Evolutionary conservation across 2,797 vertebrate genomes (phyloP), one percentile per base, ranked within the genome.

Genomic region (Fratercula arctica): DNA sequence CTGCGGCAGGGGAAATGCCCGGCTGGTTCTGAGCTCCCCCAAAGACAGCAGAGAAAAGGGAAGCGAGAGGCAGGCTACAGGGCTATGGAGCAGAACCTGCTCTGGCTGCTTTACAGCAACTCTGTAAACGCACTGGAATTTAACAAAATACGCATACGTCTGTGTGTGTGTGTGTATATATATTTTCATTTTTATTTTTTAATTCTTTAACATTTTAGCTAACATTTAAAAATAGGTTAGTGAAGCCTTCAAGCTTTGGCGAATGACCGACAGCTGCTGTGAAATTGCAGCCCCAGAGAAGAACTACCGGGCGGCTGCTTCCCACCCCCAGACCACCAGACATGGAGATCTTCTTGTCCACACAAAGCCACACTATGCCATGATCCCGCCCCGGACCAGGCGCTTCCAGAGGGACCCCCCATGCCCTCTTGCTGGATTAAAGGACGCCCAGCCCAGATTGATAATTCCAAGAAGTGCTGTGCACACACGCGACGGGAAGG

Each of bases 401-500:
- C 4, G 4, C 60, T 43, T 10, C 31, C 48, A 4, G 46, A n/a
- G 53, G 23, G 39, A 61, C 29, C 6, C 31, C 61, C 50, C 39
- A 2, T 11, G 31, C 25, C 25, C 45, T 24, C 67, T 29, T 4
- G 1, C 80, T 37, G 21, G 4, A 6, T 25, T 25, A 13, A 25
- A 20, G 57, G 57, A 11, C 11, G 37, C 37, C 46, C 37, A 20
- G 67, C 31, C 46, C 67, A 28, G 51, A 31, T 8, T 1, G n/a
- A 13, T 8, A 50, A 23, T 14, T 19, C 21, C 17, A 7, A 48
- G 53, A 6, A 28, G 28, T 2, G 39, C 57, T 8, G 28, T 1
- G 8, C 28, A 5, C 37, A 8, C 24, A 1, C 43, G 7, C 35
- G 3, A 3, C 14, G 2, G n/a, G 9, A 16, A 4, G 3, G 25